Conservation (phyloP, 2,113 vertebrate genomes). For the Ictalurus furcatus region DNA sequence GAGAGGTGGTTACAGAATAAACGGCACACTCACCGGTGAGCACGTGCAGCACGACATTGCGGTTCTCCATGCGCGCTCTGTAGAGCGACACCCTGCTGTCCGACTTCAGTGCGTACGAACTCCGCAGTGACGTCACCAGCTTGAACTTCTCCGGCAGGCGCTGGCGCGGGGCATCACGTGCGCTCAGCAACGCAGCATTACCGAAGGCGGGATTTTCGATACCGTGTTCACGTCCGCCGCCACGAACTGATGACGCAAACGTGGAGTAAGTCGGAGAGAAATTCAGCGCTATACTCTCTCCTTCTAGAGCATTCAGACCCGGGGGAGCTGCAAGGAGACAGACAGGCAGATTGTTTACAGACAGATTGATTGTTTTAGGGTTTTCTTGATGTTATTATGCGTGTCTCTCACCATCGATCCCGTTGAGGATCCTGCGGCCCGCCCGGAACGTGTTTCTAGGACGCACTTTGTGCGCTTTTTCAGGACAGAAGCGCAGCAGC, state of each 20-base stretch:
- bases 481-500: conserved; percentile 72
- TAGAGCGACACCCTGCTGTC: conserved; percentile 67
- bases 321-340: conserved; percentile 64
- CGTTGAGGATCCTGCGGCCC: conserved; percentile 61
- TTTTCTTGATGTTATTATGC: too few species aligned
- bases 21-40: conserved; percentile 66
- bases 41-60: conserved; percentile 75
- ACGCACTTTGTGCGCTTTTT: conserved; percentile 65
- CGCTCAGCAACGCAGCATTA: conserved; percentile 50
- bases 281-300: conserved; percentile 73
- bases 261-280: conserved; percentile 67
- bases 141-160: conserved; percentile 75
- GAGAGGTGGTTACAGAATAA: background rate
- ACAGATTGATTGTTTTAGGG: background rate
- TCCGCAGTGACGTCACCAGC: conserved; percentile 65
- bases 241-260: conserved; percentile 55
- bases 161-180: conserved; percentile 70
- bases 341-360: background rate
- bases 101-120: conserved; percentile 64
- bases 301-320: conserved; percentile 73
- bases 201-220: conserved; percentile 38
- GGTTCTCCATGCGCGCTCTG: conserved; percentile 74
- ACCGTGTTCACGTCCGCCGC: conserved; percentile 17
- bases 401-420: conserved; percentile 69
- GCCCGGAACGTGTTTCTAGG: background rate